These are phyloP conservation scores for Montipora efflorescens DNA, from an alignment of 64 coral and sea anemone genomes.

Conservation along the genomic window DNA sequence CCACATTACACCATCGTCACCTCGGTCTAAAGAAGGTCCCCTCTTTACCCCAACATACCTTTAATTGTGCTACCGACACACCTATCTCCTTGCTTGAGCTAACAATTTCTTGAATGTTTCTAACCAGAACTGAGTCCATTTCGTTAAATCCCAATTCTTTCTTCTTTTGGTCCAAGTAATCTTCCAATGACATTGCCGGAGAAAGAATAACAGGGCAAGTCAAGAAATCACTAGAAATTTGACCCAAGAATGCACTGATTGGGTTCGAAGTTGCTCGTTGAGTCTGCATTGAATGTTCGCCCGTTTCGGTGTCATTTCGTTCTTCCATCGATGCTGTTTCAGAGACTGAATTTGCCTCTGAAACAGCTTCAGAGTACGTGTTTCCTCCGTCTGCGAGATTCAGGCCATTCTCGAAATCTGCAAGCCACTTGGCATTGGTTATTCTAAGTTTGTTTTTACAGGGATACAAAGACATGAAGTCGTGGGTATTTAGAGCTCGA, in stretches of 20 bases:
- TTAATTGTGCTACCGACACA: background rate
- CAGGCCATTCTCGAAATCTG: background rate
- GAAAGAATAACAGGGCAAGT: constrained; percentile 11
- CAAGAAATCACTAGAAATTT: background rate
- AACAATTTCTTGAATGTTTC: background rate
- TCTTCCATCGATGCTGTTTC: background rate
- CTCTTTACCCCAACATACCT: background rate
- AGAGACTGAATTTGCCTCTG: background rate
- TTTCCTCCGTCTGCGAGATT: background rate
- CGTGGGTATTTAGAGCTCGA: constrained; percentile 26
- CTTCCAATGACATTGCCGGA: background rate
- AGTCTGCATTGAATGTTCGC: background rate
- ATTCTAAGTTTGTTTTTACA: constrained; percentile 9
- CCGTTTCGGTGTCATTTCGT: background rate
- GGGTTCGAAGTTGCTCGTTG: background rate
- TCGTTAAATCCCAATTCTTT: constrained; percentile 1
- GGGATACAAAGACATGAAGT: constrained; percentile 22
- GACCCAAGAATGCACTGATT: background rate
- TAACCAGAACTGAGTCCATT: background rate
- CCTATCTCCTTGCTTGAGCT: background rate
- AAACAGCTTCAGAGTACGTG: background rate
- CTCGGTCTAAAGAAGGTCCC: too few species aligned
- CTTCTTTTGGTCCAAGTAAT: background rate
- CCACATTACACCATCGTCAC: too few species aligned
- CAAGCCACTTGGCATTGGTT: background rate